Evolutionary conservation across 2,888 invertebrate genomes (phyloP).

Genomic region (Villa cingulata): DNA sequence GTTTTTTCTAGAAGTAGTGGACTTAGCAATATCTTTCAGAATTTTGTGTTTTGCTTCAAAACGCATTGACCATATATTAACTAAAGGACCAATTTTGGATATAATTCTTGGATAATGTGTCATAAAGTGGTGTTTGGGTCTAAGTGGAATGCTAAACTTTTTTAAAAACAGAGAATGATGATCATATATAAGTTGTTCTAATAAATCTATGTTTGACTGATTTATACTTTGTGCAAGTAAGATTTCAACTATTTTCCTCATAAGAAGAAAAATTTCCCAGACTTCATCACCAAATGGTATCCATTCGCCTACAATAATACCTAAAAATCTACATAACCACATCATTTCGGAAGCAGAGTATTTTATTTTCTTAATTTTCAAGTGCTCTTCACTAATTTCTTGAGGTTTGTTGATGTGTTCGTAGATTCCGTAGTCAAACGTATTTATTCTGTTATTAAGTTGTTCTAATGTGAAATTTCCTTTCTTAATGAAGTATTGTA

Average conservation of each 20-base stretch:
- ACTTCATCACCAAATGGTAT: background rate
- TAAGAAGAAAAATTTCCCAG: conserved; percentile 5
- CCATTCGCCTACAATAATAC: conserved; percentile 6
- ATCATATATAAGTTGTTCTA: background rate
- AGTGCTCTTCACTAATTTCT: conserved; percentile 3
- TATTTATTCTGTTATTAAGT: conserved; percentile 3
- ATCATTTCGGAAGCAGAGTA: no score
- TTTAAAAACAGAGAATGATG: background rate
- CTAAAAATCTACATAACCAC: conserved; percentile 3
- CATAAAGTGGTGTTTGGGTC: conserved; percentile 5
- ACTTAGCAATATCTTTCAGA: conserved; percentile 2
- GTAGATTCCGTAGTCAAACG: conserved; percentile 5
- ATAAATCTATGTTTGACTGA: background rate
- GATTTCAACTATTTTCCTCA: conserved; percentile 11
- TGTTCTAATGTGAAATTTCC: conserved; percentile 7
- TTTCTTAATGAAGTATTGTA: background rate
- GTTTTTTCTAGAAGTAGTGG: conserved; percentile 1
- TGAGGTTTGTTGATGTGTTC: conserved; percentile 3
- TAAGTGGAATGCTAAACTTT: background rate
- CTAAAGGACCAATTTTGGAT: conserved; percentile 10
- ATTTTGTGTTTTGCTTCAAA: conserved; percentile 4
- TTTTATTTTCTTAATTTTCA: conserved; percentile 3
- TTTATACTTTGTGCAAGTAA: background rate
- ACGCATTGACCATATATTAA: conserved; percentile 10
- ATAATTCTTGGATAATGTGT: conserved; percentile 4